Conservation (phyloP, 2,888 invertebrate species). For the Octonoba sinensis region DNA sequence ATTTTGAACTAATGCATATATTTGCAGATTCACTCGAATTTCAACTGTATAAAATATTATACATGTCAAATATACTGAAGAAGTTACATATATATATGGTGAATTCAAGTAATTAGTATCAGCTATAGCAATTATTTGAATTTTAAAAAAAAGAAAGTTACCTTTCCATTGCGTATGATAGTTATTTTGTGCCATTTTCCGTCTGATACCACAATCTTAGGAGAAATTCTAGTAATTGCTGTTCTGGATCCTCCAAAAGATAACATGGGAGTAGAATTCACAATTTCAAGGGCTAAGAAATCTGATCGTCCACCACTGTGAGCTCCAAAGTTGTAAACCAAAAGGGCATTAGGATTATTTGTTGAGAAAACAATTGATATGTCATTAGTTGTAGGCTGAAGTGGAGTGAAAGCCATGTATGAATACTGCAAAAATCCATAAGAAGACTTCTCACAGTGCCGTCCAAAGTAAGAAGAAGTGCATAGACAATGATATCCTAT, state of each 20-base stretch:
- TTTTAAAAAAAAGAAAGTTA: conserved; percentile 77
- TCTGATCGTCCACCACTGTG: conserved; percentile 90
- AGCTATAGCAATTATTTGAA: too few relatives aligned
- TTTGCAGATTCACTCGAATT: too few relatives aligned
- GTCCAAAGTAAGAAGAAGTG: conserved; percentile 85
- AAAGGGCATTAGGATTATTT: conserved; percentile 84
- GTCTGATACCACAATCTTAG: conserved; percentile 81
- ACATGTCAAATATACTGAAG: too few relatives aligned
- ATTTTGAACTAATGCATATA: too few relatives aligned
- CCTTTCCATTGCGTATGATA: conserved; percentile 89
- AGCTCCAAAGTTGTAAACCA: conserved; percentile 92
- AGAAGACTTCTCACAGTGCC: conserved; percentile 90
- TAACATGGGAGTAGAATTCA: conserved; percentile 86
- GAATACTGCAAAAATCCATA: conserved; percentile 91
- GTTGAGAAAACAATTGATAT: conserved; percentile 88
- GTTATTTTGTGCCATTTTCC: conserved; percentile 93
- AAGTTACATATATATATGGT: too few relatives aligned
- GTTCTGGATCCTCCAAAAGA: conserved; percentile 91
- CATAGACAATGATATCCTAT: conserved; percentile 86
- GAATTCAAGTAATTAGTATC: too few relatives aligned
- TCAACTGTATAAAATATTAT: too few relatives aligned
- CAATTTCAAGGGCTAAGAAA: conserved; percentile 90
- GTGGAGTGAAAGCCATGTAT: conserved; percentile 87
- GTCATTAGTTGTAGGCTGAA: conserved; percentile 90
- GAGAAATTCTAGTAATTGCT: conserved; percentile 82